Evolutionary conservation across 2,888 invertebrate species (phyloP).

Genomic region (Ectropis crepuscularia): DNA sequence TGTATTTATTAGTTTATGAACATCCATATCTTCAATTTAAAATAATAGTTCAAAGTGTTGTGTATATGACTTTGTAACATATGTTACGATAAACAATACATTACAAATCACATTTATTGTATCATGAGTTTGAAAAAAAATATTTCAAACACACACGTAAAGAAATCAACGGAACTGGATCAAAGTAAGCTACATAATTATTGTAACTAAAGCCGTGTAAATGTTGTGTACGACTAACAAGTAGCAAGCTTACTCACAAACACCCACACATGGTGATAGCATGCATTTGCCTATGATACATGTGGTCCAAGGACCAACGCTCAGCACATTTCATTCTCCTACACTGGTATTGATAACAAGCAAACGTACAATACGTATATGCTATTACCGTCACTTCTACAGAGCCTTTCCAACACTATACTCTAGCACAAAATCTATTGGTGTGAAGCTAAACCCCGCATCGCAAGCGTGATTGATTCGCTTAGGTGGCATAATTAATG

Average conservation of each 20-base stretch:
- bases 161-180: slow-evolving; percentile 54
- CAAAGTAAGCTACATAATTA: slow-evolving; percentile 66
- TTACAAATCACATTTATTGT: background rate
- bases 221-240: slow-evolving; percentile 73
- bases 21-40: background rate
- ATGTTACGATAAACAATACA: slow-evolving; percentile 5
- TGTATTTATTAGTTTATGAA: too few species aligned
- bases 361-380: slow-evolving; percentile 46
- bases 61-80: slow-evolving; percentile 1
- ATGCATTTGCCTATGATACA: slow-evolving; percentile 55
- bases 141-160: slow-evolving; percentile 40
- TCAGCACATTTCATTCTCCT: slow-evolving; percentile 45
- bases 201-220: slow-evolving; percentile 52
- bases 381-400: slow-evolving; percentile 63
- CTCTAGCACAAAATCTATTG: slow-evolving; percentile 63
- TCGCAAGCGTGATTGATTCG: slow-evolving; percentile 56
- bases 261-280: slow-evolving; percentile 67
- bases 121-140: slow-evolving; percentile 11
- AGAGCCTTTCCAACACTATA: slow-evolving; percentile 65
- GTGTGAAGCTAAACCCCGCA: slow-evolving; percentile 69
- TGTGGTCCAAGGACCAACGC: slow-evolving; percentile 56
- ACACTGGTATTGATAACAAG: slow-evolving; percentile 26
- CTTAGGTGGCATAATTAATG: slow-evolving; percentile 68
- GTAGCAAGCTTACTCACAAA: slow-evolving; percentile 77
- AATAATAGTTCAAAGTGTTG: slow-evolving; percentile 1